These are phyloP conservation scores for Poecile montanus DNA, from an alignment of 2,797 vertebrate genomes.

Conservation along the genomic window DNA sequence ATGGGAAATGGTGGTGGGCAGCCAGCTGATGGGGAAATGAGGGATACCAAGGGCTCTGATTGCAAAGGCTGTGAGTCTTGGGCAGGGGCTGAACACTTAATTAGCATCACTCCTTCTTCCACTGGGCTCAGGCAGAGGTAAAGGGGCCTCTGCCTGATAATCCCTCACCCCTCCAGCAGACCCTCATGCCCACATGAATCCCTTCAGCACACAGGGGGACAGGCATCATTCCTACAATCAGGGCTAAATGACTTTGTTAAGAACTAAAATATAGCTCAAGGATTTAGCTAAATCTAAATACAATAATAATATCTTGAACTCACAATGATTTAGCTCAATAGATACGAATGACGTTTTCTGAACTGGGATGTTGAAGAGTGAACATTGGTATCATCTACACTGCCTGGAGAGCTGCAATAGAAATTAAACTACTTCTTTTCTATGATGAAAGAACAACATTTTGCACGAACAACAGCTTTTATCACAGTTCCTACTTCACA, in stretches of 20 bases:
- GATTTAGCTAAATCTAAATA: neutral
- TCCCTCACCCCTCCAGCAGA: neutral
- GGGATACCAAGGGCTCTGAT: neutral
- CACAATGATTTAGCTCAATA: neutral
- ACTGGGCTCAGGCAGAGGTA: neutral
- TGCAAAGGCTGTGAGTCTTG: neutral
- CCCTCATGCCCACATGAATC: neutral
- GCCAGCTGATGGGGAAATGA: neutral
- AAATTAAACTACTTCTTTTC: too few relatives aligned
- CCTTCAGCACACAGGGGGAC: neutral
- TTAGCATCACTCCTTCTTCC: neutral
- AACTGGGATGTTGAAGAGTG: neutral
- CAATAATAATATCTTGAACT: neutral
- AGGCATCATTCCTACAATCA: neutral
- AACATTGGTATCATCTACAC: neutral
- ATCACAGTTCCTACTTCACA: neutral
- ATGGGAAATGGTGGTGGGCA: too few relatives aligned
- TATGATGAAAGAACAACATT: neutral
- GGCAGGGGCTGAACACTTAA: neutral
- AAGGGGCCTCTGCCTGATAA: neutral
- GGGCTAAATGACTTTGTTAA: neutral
- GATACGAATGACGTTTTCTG: neutral
- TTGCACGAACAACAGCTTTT: accelerated
- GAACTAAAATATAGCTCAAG: neutral
- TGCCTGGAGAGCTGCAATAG: neutral